Evolutionary conservation across 2,797 vertebrate genomes (phyloP).

Genomic region (Avahi laniger): DNA sequence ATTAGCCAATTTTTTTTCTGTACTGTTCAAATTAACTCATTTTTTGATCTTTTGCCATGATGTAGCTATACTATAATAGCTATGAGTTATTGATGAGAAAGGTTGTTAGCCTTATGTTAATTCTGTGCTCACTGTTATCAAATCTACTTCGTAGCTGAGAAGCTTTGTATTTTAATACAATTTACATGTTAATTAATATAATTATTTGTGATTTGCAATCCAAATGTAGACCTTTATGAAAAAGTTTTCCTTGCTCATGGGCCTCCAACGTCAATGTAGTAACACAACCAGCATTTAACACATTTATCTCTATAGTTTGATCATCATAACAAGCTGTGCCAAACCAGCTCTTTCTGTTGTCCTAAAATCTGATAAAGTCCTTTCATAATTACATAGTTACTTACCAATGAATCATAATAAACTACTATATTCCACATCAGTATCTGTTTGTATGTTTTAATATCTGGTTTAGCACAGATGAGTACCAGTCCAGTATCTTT

Average conservation of each 20-base stretch:
- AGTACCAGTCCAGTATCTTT: not conserved
- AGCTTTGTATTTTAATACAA: not conserved
- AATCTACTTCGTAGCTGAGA: not conserved
- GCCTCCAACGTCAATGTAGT: not conserved
- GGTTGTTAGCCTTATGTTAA: not conserved
- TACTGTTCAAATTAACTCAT: not conserved
- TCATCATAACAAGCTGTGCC: not conserved
- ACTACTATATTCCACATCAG: not conserved
- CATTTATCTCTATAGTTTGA: not conserved
- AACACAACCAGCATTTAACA: not conserved
- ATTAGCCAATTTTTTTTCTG: not conserved
- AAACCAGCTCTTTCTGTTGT: not conserved
- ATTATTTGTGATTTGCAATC: not conserved
- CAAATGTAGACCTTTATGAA: not conserved
- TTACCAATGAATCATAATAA: not conserved
- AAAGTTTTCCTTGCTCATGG: not conserved
- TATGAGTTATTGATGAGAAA: not conserved
- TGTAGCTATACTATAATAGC: not conserved
- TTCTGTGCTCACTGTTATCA: not conserved
- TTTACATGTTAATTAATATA: constrained; percentile 35
- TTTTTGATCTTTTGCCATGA: not conserved
- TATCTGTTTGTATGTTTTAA: not conserved
- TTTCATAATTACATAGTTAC: not conserved
- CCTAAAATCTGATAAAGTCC: not conserved
- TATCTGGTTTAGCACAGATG: not conserved